Base-by-base conservation (phyloP, 2,113 vertebrate genomes). In the Butastur rufipennis region DNA sequence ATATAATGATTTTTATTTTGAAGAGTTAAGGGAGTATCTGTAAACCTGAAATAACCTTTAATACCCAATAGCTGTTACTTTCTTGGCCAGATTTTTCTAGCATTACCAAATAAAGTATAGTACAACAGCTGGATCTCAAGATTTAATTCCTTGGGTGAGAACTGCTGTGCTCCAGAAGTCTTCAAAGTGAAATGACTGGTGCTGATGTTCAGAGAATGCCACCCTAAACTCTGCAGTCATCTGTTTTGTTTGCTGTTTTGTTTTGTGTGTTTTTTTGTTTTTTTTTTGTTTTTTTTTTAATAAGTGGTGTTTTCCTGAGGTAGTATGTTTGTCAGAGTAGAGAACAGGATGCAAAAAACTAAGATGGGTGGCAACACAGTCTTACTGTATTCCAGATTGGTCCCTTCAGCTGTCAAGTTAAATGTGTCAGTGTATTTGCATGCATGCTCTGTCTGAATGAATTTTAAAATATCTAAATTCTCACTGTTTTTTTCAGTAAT, bases 341-440 rank as follows among this genome's bases (percentile, higher is more conserved):
- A 53, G 26, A 81, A 19, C 1, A 38, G 31, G 23, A 43, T 88
- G 15, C 9, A 67, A 43, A 93, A 84, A 88, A 10, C 3, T 25
- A 40, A 63, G 19, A 12, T 9, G 36, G 7, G 1, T 72, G n/a
- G 23, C 38, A 50, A 2, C 16, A 20, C 1, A 4, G 6, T 56
- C 17, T 77, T 65, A 42, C 10, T 16, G 2, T 73, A 9, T 68
- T 91, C 19, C 17, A 72, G 17, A n/a, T 17, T 47, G 40, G 8
- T 89, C 12, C 8, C 26, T 89, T 81, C 26, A 47, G 11, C 20
- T 65, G 36, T 56, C 48, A 55, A 20, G 31, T 62, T 58, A 40
- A 58, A 14, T 55, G 2, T 58, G 1, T 63, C 15, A 10, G 3
- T 67, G 47, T 81, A 58, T 59, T 86, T 52, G 13, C 22, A 22